Conservation (phyloP, 2,888 invertebrate species). For the Thecophora atra region DNA sequence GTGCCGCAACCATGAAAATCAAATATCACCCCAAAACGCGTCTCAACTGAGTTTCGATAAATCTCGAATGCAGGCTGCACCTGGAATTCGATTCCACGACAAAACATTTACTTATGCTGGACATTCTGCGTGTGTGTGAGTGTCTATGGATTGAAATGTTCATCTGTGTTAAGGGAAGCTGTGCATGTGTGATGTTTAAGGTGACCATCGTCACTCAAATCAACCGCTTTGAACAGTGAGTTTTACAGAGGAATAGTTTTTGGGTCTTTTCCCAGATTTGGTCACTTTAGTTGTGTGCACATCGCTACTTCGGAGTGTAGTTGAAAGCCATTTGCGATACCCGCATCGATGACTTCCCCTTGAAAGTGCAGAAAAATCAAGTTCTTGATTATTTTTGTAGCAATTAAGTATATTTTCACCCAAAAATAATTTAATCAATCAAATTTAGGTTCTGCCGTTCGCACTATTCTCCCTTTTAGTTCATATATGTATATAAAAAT, state of each 20-base stretch:
- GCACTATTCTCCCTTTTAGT: background rate
- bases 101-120: constrained; percentile 42
- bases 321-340: constrained; percentile 21
- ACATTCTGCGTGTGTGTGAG: constrained; percentile 28
- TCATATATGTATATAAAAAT: background rate
- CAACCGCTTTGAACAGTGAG: too few species aligned
- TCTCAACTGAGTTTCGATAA: constrained; percentile 15
- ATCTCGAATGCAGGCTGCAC: constrained; percentile 46
- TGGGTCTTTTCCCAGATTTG: background rate
- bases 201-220: too few species aligned
- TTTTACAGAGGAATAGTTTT: too few species aligned
- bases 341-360: constrained; percentile 16
- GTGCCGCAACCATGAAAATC: constrained; percentile 22
- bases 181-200: background rate
- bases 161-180: background rate
- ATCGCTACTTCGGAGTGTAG: background rate
- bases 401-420: constrained; percentile 25
- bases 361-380: constrained; percentile 17
- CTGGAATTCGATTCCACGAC: constrained; percentile 46
- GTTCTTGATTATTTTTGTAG: constrained; percentile 20
- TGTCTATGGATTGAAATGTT: background rate
- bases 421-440: constrained; percentile 32
- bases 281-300: constrained; percentile 1
- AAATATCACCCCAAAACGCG: constrained; percentile 35
- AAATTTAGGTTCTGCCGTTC: background rate